These are phyloP conservation scores for Cephus nigrinus DNA, from an alignment of 2,888 invertebrate species.

Conservation along the genomic window DNA sequence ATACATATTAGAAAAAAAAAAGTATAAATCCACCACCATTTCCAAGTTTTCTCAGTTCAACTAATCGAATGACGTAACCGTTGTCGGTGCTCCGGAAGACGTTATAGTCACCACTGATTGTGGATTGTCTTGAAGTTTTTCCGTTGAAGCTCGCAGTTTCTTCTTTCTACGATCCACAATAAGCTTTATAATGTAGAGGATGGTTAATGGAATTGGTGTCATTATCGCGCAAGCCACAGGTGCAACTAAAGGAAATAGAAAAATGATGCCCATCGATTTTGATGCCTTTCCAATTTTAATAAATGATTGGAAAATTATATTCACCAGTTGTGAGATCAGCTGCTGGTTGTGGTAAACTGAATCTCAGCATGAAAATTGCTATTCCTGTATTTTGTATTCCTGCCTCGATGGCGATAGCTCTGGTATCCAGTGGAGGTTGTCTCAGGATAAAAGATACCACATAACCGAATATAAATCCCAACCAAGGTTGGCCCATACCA, in stretches of 20 bases:
- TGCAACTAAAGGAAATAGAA: constrained; percentile 73
- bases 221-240: constrained; percentile 93
- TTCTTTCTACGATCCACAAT: constrained; percentile 40
- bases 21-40: neutral
- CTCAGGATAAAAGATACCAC: constrained; percentile 71
- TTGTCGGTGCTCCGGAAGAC: neutral
- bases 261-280: neutral
- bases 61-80: neutral
- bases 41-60: neutral
- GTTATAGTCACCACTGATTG: neutral
- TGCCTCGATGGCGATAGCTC: constrained; percentile 93
- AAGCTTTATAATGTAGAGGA: constrained; percentile 61
- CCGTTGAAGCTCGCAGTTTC: constrained; percentile 39
- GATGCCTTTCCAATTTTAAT: neutral
- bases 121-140: constrained; percentile 39
- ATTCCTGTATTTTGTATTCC: constrained; percentile 95
- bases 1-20: neutral
- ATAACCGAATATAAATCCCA: constrained; percentile 82
- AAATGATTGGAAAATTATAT: constrained; percentile 6
- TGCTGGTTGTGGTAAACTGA: constrained; percentile 85
- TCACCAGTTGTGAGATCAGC: constrained; percentile 88
- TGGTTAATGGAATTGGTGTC: constrained; percentile 88
- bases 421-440: constrained; percentile 75
- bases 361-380: constrained; percentile 86
- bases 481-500: constrained; percentile 84